These are phyloP conservation scores for Drosophila micromelanica DNA, from an alignment of 1,140 invertebrate species.

Conservation along the genomic window DNA sequence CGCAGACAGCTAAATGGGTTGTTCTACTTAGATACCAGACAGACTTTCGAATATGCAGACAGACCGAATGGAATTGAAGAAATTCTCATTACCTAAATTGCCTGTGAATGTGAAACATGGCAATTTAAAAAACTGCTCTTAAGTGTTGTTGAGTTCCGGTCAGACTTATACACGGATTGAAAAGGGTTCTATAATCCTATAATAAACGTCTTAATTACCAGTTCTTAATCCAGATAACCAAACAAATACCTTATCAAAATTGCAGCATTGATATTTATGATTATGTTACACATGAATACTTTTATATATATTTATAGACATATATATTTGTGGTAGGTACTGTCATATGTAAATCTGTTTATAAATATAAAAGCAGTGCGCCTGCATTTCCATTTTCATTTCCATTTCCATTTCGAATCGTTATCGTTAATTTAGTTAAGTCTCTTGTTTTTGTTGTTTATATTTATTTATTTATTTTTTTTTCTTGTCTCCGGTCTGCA, in stretches of 20 bases:
- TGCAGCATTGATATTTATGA: constrained; percentile 3
- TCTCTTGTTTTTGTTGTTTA: constrained; percentile 50
- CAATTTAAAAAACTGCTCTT: not conserved
- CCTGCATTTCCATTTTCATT: constrained; percentile 56
- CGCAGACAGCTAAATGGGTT: constrained; percentile 75
- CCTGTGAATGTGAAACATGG: constrained; percentile 12
- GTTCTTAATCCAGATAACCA: not conserved
- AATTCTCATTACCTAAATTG: constrained; percentile 51
- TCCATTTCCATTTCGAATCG: constrained; percentile 72
- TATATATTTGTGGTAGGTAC: not conserved
- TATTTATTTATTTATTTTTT: constrained; percentile 44
- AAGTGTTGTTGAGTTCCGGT: not conserved
- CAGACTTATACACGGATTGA: no score
- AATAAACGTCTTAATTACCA: constrained; percentile 12
- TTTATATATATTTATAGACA: not conserved
- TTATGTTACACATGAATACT: not conserved
- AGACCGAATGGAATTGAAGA: constrained; percentile 51
- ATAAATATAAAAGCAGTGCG: constrained; percentile 19
- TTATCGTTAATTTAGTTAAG: constrained; percentile 79
- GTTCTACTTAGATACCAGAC: constrained; percentile 67
- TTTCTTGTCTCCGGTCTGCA: constrained; percentile 19
- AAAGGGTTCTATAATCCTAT: not conserved
- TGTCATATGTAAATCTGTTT: constrained; percentile 22
- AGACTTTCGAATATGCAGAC: constrained; percentile 56
- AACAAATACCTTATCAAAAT: not conserved